Conservation (phyloP, 1,140 invertebrate species). For the Lineus longissimus region DNA sequence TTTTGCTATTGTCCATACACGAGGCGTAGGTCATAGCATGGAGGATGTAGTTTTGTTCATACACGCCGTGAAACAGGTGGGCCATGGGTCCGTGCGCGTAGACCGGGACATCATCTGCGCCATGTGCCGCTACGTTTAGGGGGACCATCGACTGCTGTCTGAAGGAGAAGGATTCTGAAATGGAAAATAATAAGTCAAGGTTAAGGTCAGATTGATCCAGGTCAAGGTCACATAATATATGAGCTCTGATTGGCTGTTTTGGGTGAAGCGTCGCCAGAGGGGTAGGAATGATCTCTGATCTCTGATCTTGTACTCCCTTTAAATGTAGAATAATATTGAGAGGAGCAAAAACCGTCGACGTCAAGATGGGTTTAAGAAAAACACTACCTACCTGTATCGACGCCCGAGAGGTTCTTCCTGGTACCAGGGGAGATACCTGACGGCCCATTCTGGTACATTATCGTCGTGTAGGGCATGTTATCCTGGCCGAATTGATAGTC, state of each 20-base stretch:
- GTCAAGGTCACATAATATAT: too few relatives aligned
- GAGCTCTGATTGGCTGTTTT: too few relatives aligned
- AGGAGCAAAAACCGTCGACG: too few relatives aligned
- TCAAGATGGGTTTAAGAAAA: too few relatives aligned
- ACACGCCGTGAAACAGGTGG: constrained; percentile 79
- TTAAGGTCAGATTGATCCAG: too few relatives aligned
- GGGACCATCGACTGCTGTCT: constrained; percentile 60
- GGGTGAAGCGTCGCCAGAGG: too few relatives aligned
- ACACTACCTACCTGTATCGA: constrained; percentile 10
- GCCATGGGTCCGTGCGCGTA: constrained; percentile 67
- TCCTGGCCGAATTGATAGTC: constrained; percentile 2
- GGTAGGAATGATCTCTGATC: too few relatives aligned
- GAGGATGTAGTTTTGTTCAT: constrained; percentile 86
- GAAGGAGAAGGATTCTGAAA: not conserved
- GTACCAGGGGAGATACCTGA: constrained; percentile 18
- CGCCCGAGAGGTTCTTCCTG: constrained; percentile 4
- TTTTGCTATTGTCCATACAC: constrained; percentile 30
- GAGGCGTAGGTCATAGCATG: constrained; percentile 67
- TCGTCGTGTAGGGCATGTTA: constrained; percentile 28
- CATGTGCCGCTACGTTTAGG: constrained; percentile 60
- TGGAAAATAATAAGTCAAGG: constrained; percentile 2
- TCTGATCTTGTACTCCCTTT: too few relatives aligned
- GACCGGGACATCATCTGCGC: constrained; percentile 28
- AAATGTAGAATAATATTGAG: too few relatives aligned
- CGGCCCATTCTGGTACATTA: constrained; percentile 38